Base-by-base conservation (phyloP, 2,888 invertebrate genomes). In the Rhaphigaster nebulosa region DNA sequence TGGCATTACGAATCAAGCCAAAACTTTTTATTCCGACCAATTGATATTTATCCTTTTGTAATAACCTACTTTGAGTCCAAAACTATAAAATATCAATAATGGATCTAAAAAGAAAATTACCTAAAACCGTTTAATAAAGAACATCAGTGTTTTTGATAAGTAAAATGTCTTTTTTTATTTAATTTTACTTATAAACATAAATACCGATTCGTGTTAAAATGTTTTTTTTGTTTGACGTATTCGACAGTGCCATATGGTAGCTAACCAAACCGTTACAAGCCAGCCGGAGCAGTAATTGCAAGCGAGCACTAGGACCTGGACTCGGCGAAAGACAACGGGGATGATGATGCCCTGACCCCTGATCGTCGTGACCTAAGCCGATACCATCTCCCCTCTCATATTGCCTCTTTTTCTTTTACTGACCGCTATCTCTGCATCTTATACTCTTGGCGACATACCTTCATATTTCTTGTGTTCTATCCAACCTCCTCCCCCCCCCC, bases 401-500 rank as follows among this genome's bases (percentile, higher is more conserved):
- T 89, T 70, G 89, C 89, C 89, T 84, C 84, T 89, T 89, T 89
- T 89, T 89, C 65, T 89, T 89, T 89, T 89, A 65, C 70, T 89
- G 65, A 89, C 89, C 89, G 89, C 89, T 89, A 89, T 89, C 89
- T 89, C 65, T 15, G 45, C 89, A 89, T 89, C 89, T 89, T 84
- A 84, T 84, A 84, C 84, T 84, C 84, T 84, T 84, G 84, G 84
- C 84, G 84, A 84, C 84, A 84, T 84, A 84, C 84, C 84, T 84
- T 84, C 84, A 84, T 84, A 84, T 84, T 84, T 84, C 84, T 84
- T 84, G 84, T 26, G 84, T 50, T 38, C 41, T 80, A 38, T 23
- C 41, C 41, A 41, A 41, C 41, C 38, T 41, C 45, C 45, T 0
- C 80, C 20, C 20, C 41, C 38, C 26, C 45, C 45, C 0, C 80